A percentile compares a stretch with the other conserved stretches of the same genome.
phyloP scores from a whole-genome alignment of 2,888 invertebrate genomes.

The Lepetodrilus schrolli region DNA sequence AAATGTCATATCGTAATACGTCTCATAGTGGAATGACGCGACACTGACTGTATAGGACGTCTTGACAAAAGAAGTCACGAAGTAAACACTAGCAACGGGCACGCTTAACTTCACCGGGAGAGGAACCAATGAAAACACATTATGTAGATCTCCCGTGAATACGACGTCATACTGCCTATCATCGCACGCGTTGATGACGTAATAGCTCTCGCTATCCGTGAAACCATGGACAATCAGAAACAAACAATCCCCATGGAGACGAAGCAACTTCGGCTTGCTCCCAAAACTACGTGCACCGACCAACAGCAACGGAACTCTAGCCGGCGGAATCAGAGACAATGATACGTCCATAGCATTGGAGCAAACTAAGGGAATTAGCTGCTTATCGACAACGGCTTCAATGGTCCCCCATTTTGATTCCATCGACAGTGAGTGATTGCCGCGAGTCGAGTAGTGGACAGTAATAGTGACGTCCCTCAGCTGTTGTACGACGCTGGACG shows the following conservation, averaged over 20 bases:
- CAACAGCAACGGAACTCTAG: background rate
- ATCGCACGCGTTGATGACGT: background rate
- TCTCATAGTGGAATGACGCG: background rate
- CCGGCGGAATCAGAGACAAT: background rate
- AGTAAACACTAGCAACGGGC: background rate
- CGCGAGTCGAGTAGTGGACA: too few relatives aligned
- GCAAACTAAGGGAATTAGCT: background rate
- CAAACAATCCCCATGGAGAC: background rate
- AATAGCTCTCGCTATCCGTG: background rate
- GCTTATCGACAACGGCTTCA: background rate
- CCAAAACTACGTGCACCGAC: background rate
- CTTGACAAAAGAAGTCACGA: slow-evolving; percentile 6
- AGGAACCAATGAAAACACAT: background rate
- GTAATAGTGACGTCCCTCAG: background rate
- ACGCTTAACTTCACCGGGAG: background rate
- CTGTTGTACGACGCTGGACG: background rate
- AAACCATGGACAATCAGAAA: background rate
- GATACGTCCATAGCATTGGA: background rate
- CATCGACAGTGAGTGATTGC: background rate
- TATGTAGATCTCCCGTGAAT: background rate
- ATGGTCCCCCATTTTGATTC: background rate
- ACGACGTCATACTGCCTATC: background rate
- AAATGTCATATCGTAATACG: slow-evolving; percentile 4
- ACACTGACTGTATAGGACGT: background rate
- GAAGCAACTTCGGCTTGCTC: background rate